Base-by-base conservation (phyloP, 2,797 vertebrate species). In the Psittacula derbiana region DNA sequence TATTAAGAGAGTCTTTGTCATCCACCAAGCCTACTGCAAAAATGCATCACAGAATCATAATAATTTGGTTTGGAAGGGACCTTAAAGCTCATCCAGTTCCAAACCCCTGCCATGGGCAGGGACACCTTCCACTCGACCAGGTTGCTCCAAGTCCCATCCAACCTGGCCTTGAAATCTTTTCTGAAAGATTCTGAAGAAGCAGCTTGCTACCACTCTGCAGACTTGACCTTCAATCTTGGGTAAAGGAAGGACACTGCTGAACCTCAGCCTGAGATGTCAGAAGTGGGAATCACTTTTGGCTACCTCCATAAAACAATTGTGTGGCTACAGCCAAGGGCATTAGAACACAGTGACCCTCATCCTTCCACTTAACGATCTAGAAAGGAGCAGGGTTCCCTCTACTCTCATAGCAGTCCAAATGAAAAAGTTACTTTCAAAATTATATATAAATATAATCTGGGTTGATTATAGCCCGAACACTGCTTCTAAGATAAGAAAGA, bases 251-350 rank as follows among this genome's bases (percentile, higher is more conserved):
- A 40, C 10, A 5, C 28, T 18, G 4, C 6, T 40, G 23, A 23
- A 76, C 40, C 24, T 71, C 4, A 38, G 43, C 10, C 7, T 4
- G 17, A 60, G 61, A 30, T 23, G 16, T 41, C 67, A 33, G 4
- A 31, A 33, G 10, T 1, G 2, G 58, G 9, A 23, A 43, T 8
- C 1, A 0, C 15, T 17, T 40, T 50, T 41, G 33, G 55, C 20
- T 33, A 4, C 27, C 31, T 31, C 20, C 38, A 46, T 0, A 4
- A 3, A 17, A 20, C 30, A 36, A 2, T 0, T 27, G 14, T 0
- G 0, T 5, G 23, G 40, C 30, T 30, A 18, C 3, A 38, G 19
- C 6, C 2, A 1, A 28, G 47, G 27, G 14, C 23, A 13, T 6
- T 5, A 36, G 30, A 5, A 8, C 38, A 12, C 33, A 11, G 6